A percentile compares a stretch with the other conserved stretches of the same genome.
phyloP scores from a whole-genome alignment of 2,888 invertebrate genomes.

The Nesidiocoris tenuis region DNA sequence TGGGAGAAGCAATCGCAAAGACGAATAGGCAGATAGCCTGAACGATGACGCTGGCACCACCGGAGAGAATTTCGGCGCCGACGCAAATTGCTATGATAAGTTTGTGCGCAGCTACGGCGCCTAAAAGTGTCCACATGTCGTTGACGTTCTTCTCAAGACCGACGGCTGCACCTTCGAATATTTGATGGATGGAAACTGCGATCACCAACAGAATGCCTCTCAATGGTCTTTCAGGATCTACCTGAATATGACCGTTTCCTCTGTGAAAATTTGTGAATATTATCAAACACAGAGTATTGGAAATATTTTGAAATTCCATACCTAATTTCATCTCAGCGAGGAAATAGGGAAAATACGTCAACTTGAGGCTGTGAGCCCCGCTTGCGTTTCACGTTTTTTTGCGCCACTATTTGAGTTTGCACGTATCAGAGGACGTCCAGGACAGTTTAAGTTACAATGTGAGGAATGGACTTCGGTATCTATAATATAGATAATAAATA shows the following conservation, averaged over 20 bases:
- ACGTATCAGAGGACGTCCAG: too few species aligned
- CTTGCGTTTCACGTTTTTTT: too few species aligned
- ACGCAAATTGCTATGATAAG: constrained; percentile 67
- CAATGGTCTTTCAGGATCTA: constrained; percentile 41
- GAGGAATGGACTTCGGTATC: too few species aligned
- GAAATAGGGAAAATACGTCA: too few species aligned
- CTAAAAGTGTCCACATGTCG: constrained; percentile 64
- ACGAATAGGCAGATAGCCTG: constrained; percentile 63
- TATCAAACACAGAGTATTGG: too few species aligned
- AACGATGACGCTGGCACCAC: constrained; percentile 57
- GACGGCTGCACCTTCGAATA: constrained; percentile 75
- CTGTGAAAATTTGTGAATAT: too few species aligned
- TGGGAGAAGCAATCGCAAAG: constrained; percentile 68
- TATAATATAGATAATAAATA: too few species aligned
- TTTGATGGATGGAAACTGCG: constrained; percentile 67
- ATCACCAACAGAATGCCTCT: constrained; percentile 56
- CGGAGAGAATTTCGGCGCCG: constrained; percentile 56
- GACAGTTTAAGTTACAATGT: too few species aligned
- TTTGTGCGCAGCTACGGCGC: constrained; percentile 66
- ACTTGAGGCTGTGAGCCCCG: too few species aligned
- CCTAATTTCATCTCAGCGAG: too few species aligned
- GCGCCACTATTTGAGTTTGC: too few species aligned
- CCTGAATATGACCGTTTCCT: constrained; percentile 11
- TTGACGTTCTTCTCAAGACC: constrained; percentile 64
- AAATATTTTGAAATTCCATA: too few species aligned